Base-by-base conservation (phyloP, 2,888 invertebrate species). In the Catocala fraxini region DNA sequence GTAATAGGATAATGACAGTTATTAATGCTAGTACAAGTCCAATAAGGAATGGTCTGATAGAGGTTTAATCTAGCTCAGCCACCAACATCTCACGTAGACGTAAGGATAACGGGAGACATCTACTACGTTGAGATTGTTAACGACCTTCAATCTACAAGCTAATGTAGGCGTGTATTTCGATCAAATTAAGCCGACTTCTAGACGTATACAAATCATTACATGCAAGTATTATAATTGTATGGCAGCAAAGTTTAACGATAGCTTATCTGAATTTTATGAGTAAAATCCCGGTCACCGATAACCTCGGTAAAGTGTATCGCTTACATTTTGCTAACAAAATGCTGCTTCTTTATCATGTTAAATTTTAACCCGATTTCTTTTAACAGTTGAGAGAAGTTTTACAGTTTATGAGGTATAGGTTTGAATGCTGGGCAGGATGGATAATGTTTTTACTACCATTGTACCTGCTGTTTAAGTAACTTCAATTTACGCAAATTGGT, bases 241-340 rank as follows among this genome's bases (percentile, higher is more conserved):
- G 6, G 6, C 4, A 39, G 9, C 35, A 7, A 39, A 33, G 34
- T 34, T 34, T 49, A 25, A 47, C 33, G 46, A 46, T 25, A 56
- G 53, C 65, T 65, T 71, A 68, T 68, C 75, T 59, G 60, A 71
- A 77, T 68, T 70, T 56, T 63, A 63, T 64, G 52, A 58, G 59
- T 60, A 65, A 70, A 75, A 63, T 64, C 51, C 57, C 42, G 51
- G 47, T 63, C 13, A 39, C 51, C 63, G 80, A 72, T 78, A 78
- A 75, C 78, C 78, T 71, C 59, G 42, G 57, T 59, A 56, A 58
- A 75, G 76, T 75, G 69, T 78, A 78, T 78, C 79, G 63, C 59
- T 60, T 70, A 67, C 71, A 73, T 77, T 73, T 70, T 63, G 56
- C 65, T 65, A 76, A 73, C 70, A 73, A 60, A 73, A 52, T 59